Conservation (phyloP, 2,888 invertebrate genomes). For the Nineta flava region DNA sequence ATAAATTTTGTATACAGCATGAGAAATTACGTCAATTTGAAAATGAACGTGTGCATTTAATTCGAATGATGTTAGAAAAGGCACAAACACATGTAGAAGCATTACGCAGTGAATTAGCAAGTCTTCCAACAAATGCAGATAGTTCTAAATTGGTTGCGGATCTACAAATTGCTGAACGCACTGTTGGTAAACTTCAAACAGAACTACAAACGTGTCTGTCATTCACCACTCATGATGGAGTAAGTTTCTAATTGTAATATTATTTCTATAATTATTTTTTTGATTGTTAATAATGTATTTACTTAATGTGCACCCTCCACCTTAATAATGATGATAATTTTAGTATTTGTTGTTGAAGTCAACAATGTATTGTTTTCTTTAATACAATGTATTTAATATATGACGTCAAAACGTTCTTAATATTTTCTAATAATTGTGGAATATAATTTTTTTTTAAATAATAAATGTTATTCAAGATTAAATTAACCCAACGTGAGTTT, state of each 20-base stretch:
- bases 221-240: conserved; percentile 21
- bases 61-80: conserved; percentile 78
- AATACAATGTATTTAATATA: too few species aligned
- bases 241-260: conserved; percentile 12
- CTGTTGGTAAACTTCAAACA: conserved; percentile 41
- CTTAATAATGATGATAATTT: too few species aligned
- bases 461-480: too few species aligned
- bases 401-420: too few species aligned
- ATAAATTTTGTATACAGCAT: conserved; percentile 37
- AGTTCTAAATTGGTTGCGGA: conserved; percentile 32
- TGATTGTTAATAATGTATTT: too few species aligned
- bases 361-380: too few species aligned
- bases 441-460: too few species aligned
- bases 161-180: conserved; percentile 39
- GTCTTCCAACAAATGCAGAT: conserved; percentile 22
- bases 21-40: conserved; percentile 75
- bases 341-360: too few species aligned
- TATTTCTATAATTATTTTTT: not conserved
- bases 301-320: too few species aligned
- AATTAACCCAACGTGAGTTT: too few species aligned
- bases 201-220: conserved; percentile 26
- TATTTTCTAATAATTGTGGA: too few species aligned
- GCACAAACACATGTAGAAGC: conserved; percentile 70
- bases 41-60: conserved; percentile 66
- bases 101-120: conserved; percentile 49